Conservation (phyloP, 2,797 vertebrate species). For the Peromyscus attwateri region DNA sequence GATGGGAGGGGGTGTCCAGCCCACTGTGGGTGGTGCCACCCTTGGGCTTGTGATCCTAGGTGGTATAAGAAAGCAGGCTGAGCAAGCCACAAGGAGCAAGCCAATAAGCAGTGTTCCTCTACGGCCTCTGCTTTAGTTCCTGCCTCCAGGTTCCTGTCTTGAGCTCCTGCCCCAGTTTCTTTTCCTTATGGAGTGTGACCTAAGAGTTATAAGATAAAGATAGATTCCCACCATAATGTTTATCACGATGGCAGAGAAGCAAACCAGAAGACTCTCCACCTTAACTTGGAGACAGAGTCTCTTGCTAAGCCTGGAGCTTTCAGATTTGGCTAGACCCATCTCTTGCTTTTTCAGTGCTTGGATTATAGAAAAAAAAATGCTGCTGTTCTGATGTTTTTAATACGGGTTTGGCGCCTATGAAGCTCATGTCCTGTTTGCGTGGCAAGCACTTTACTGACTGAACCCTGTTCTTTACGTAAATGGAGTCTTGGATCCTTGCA, state of each 20-base stretch:
- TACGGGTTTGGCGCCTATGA: background rate
- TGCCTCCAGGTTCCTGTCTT: background rate
- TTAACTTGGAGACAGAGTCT: background rate
- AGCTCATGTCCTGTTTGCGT: background rate
- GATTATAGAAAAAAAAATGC: background rate
- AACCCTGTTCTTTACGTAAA: background rate
- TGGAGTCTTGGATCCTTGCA: background rate
- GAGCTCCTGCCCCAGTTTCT: background rate
- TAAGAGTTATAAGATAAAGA: background rate
- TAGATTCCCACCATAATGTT: background rate
- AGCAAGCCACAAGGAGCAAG: no score
- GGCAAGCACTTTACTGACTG: background rate
- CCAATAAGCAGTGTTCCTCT: background rate
- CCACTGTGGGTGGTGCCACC: background rate
- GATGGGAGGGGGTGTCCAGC: background rate
- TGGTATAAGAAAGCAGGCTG: background rate
- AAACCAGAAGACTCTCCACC: background rate
- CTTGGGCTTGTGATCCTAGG: background rate
- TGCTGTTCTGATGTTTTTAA: background rate
- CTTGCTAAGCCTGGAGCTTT: background rate
- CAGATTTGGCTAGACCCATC: background rate
- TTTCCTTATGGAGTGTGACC: background rate
- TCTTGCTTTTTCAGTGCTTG: background rate
- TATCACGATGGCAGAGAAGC: background rate
- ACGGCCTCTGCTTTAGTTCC: background rate